Evolutionary conservation across 2,797 vertebrate species (phyloP).

Genomic region (Onychomys torridus): DNA sequence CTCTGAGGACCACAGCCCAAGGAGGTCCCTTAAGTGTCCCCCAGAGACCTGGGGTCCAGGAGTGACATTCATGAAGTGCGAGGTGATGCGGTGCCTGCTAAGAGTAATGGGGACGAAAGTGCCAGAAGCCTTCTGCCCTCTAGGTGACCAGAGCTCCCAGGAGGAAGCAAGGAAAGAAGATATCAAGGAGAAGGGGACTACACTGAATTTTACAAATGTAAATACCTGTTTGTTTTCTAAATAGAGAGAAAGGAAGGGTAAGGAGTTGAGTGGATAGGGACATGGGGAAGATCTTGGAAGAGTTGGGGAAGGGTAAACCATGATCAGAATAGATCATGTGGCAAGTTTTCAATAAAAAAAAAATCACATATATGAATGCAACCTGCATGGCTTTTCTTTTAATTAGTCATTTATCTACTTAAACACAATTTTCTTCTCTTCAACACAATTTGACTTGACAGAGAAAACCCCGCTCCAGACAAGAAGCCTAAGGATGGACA

Average conservation of each 20-base stretch:
- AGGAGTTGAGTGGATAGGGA: not conserved
- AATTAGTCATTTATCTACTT: not conserved
- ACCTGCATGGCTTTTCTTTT: not conserved
- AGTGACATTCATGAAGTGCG: too few species aligned
- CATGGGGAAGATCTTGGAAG: not conserved
- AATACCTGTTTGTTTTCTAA: not conserved
- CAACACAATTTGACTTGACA: not conserved
- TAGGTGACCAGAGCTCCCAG: not conserved
- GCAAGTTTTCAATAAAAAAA: not conserved
- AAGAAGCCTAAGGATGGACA: not conserved
- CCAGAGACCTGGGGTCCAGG: not conserved
- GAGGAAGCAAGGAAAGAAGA: not conserved
- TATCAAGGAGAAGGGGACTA: not conserved
- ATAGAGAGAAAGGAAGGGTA: too few species aligned
- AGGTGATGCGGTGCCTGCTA: fast-evolving
- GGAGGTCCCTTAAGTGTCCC: too few species aligned
- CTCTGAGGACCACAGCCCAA: not conserved
- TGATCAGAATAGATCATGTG: not conserved
- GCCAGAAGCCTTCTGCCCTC: not conserved
- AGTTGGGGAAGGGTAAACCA: not conserved
- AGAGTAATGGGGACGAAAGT: not conserved
- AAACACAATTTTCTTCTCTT: not conserved
- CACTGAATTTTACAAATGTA: not conserved
- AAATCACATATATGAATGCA: too few species aligned
- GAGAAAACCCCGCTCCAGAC: not conserved